A percentile compares a stretch with the other conserved stretches of the same genome.
These are phyloP conservation scores for Marronus borbonicus DNA, from an alignment of 2,888 invertebrate genomes.

Conservation along the genomic window DNA sequence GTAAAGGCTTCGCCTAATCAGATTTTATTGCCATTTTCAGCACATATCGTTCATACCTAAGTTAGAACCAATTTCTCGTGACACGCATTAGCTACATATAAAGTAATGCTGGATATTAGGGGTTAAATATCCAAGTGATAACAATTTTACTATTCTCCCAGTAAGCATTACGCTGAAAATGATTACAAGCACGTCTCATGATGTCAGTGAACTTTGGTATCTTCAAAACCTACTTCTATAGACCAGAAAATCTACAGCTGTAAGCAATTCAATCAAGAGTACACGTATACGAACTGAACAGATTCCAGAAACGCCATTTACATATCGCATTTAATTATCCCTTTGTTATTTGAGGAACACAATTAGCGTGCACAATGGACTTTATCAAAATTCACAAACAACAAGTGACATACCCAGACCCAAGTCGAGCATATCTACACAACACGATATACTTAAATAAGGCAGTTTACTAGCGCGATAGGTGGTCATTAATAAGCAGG, in stretches of 20 bases:
- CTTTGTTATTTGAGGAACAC: slow-evolving; percentile 23
- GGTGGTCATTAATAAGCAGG: slow-evolving; percentile 22
- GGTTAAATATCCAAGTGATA: too few species aligned
- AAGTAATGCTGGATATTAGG: too few species aligned
- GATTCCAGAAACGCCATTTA: slow-evolving; percentile 20
- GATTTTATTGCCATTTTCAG: too few species aligned
- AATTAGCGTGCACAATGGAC: slow-evolving; percentile 35
- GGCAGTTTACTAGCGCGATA: background rate
- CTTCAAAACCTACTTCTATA: background rate
- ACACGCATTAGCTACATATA: too few species aligned
- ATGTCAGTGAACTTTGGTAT: too few species aligned
- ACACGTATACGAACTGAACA: background rate
- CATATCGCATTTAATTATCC: slow-evolving; percentile 32
- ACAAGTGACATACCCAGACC: background rate
- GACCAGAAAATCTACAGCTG: background rate
- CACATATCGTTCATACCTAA: too few species aligned
- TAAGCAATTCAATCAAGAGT: slow-evolving; percentile 6
- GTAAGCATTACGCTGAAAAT: too few species aligned
- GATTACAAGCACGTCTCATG: too few species aligned
- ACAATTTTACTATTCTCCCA: too few species aligned
- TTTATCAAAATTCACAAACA: slow-evolving; percentile 36
- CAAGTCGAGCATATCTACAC: too few species aligned
- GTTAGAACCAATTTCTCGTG: too few species aligned
- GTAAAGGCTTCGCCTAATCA: too few species aligned
- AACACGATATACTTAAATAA: slow-evolving; percentile 2